Evolutionary conservation across 1,140 invertebrate genomes (phyloP), one percentile per base, ranked within the genome.

Genomic region (Penaeus japonicus): DNA sequence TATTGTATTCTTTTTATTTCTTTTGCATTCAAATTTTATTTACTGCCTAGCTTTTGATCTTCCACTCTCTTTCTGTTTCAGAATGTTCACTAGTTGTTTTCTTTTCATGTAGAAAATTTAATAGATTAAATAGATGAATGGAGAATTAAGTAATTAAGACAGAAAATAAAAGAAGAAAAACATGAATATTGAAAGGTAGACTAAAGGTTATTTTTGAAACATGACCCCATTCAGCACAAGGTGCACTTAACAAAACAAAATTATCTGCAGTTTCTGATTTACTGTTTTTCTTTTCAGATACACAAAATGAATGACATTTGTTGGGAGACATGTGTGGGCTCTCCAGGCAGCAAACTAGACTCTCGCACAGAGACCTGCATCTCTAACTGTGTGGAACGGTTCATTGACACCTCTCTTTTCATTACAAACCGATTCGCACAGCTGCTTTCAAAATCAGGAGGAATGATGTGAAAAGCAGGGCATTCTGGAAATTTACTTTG

Each of bases 261-360:
- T 27, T 27, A n/a, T 39, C 27, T n/a, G n/a, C n/a, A n/a, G n/a
- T n/a, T n/a, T 27, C 35, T 5, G 18, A 39, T 89, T 22, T 79
- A 81, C 4, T 22, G 10, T 24, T 12, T 90, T 90, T 91, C 92
- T 91, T 94, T 94, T 77, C 92, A 97, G 96, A 96, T 97, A 91
- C 96, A 97, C 91, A 96, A 96, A 92, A 96, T 99, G 92, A 98
- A 97, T 91, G 97, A 98, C 91, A 95, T 97, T 84, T 99, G 98
- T 92, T 99, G 97, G 97, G 97, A 99, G 20, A 97, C 97, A 92
- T 99, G 98, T 92, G 94, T 99, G 4, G 97, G 97, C 39, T 97
- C 97, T 92, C 96, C 97, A 32, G 94, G 95, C 89, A 94, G 94
- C 54, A 98, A 97, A 93, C 92, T 99, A 89, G 98, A 98, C 91